Base-by-base conservation (phyloP, 2,113 vertebrate genomes). In the Malurus melanocephalus region DNA sequence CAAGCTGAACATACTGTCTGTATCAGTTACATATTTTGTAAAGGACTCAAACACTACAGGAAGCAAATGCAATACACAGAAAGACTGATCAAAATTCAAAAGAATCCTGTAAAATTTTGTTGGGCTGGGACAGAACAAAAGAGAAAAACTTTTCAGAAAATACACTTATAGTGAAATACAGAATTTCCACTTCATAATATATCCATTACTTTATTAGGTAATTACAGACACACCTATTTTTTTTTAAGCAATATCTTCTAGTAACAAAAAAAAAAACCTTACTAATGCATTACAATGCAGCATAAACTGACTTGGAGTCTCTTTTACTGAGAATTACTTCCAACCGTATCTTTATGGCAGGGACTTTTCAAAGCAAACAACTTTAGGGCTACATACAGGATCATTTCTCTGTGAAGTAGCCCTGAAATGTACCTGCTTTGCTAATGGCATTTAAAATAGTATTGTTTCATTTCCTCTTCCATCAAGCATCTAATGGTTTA, bases 381-480 rank as follows among this genome's bases (percentile, higher is more conserved):
- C 28, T 81, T 72, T 13, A 57, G 13, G 46, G 28, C 51, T 51
- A 64, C 1, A 8, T 12, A 80, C 14, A 65, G 20, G 15, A 87
- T 68, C 33, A 33, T 59, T 85, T 74, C 53, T 61, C 13, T 16
- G 48, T 9, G 22, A 85, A 77, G 17, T n/a, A 42, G 69, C 57
- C 59, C 91, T 78, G 66, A 81, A 90, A 66, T 3, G 15, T 27
- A 80, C 38, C 89, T 86, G 38, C 19, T 76, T 57, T 57, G 51
- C 53, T 91, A 91, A 93, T 43, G 51, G 65, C 40, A 81, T 75
- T 89, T 91, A 57, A 71, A 89, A 61, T 53, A 86, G 51, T 40
- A 61, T 20, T 0, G 0, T 66, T 90, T 71, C 13, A 53, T 56
- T 80, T 91, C 51, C n/a, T 61, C 43, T 86, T 72, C 59, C 66